Percentiles rank a stretch among this genome's conserved stretches.
Evolutionary conservation across 2,797 vertebrate genomes (phyloP).

Genomic region (Adelosebastes latens): DNA sequence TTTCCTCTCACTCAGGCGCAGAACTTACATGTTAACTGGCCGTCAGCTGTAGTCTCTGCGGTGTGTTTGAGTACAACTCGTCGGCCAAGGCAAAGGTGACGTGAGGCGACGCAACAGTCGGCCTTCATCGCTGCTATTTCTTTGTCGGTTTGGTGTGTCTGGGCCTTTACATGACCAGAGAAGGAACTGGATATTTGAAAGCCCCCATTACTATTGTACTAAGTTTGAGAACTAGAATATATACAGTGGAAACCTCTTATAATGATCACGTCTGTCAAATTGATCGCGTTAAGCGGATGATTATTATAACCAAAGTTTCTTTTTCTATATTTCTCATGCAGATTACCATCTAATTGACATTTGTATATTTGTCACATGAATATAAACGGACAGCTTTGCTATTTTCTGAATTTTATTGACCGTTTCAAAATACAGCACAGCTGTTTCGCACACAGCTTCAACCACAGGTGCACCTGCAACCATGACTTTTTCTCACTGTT

Average conservation of each 20-base stretch:
- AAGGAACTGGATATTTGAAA: background rate
- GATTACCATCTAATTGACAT: background rate
- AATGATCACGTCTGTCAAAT: background rate
- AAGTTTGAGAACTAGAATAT: background rate
- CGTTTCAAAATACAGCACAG: too few species aligned
- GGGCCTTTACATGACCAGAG: background rate
- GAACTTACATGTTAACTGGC: too few species aligned
- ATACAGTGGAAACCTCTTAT: background rate
- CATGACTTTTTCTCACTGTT: too few species aligned
- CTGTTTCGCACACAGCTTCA: too few species aligned
- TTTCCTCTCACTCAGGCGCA: too few species aligned
- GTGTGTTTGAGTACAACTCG: too few species aligned
- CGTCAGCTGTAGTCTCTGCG: too few species aligned
- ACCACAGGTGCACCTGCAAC: too few species aligned
- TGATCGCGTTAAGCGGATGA: background rate
- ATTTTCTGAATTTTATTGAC: background rate
- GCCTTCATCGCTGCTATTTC: too few species aligned
- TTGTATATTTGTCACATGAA: background rate
- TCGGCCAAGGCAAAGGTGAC: too few species aligned
- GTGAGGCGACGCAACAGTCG: too few species aligned
- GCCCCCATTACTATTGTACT: background rate
- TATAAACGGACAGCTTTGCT: background rate
- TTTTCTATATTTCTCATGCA: background rate
- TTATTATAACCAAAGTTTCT: background rate
- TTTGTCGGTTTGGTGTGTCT: too few species aligned